A percentile compares a stretch with the other conserved stretches of the same genome.
Evolutionary conservation across 2,888 invertebrate genomes (phyloP).

Genomic region (Busseola fusca): DNA sequence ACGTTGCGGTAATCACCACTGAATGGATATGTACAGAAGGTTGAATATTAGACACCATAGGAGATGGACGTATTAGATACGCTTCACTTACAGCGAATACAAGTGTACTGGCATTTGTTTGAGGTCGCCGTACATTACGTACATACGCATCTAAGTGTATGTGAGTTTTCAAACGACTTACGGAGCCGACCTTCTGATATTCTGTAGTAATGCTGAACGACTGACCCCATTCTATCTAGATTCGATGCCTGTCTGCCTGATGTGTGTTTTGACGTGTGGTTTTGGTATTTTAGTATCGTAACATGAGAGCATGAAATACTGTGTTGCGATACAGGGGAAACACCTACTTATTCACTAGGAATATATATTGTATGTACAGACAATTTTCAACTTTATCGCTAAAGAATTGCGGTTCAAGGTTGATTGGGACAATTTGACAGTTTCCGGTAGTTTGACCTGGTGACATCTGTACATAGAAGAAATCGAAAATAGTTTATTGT

Average conservation of each 20-base stretch:
- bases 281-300: conserved; percentile 31
- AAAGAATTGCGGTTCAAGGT: too few relatives aligned
- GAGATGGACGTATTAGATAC: not conserved
- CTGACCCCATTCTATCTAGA: conserved; percentile 37
- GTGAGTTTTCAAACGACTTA: not conserved
- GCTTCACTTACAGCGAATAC: not conserved
- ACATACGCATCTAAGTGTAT: not conserved
- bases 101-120: not conserved
- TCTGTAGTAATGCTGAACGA: conserved; percentile 3
- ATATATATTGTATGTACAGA: not conserved
- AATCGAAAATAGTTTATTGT: not conserved
- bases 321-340: not conserved
- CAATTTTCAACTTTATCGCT: not conserved
- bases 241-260: conserved; percentile 29
- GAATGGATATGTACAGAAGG: not conserved
- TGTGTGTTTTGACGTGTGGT: conserved; percentile 29
- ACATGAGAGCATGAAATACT: not conserved
- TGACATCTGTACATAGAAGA: not conserved
- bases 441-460: too few relatives aligned
- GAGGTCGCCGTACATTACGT: not conserved
- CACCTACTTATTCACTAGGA: too few relatives aligned
- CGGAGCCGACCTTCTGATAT: not conserved
- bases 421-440: too few relatives aligned
- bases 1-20: conserved; percentile 29
- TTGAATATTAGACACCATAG: not conserved